A percentile compares a stretch with the other conserved stretches of the same genome.
These are phyloP conservation scores for Platichthys flesus DNA, from an alignment of 2,113 vertebrate genomes.

Conservation along the genomic window DNA sequence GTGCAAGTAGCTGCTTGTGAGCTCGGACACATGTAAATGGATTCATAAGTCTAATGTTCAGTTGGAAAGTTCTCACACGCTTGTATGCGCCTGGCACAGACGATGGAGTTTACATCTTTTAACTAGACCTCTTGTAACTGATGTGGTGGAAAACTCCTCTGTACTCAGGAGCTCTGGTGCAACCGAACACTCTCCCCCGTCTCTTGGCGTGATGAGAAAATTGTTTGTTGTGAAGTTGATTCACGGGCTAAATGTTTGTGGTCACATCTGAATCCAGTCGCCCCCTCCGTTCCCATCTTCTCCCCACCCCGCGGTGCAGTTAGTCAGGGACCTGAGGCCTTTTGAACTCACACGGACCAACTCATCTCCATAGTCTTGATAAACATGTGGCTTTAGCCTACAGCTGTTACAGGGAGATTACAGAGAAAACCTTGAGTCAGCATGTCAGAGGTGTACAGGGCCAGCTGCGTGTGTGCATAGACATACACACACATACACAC, in stretches of 20 bases:
- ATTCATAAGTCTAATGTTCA: not conserved
- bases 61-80: not conserved
- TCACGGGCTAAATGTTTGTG: slow-evolving; percentile 50
- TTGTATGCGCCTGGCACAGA: slow-evolving; percentile 17
- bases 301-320: slow-evolving; percentile 16
- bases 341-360: slow-evolving; percentile 54
- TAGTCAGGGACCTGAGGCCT: slow-evolving; percentile 59
- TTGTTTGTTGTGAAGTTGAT: slow-evolving; percentile 48
- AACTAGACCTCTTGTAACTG: not conserved
- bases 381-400: slow-evolving; percentile 67
- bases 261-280: slow-evolving; percentile 35
- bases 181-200: slow-evolving; percentile 16
- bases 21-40: not conserved
- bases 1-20: not conserved
- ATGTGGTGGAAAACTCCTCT: slow-evolving; percentile 35
- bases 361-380: slow-evolving; percentile 26
- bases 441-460: slow-evolving; percentile 14
- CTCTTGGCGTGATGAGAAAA: slow-evolving; percentile 44
- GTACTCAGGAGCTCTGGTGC: slow-evolving; percentile 27
- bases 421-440: slow-evolving; percentile 62
- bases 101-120: not conserved
- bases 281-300: slow-evolving; percentile 72
- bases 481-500: slow-evolving; percentile 7
- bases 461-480: too few species aligned
- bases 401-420: slow-evolving; percentile 63